Base-by-base conservation (phyloP, 2,888 invertebrate genomes). In the Pseudeuparius sepicola region DNA sequence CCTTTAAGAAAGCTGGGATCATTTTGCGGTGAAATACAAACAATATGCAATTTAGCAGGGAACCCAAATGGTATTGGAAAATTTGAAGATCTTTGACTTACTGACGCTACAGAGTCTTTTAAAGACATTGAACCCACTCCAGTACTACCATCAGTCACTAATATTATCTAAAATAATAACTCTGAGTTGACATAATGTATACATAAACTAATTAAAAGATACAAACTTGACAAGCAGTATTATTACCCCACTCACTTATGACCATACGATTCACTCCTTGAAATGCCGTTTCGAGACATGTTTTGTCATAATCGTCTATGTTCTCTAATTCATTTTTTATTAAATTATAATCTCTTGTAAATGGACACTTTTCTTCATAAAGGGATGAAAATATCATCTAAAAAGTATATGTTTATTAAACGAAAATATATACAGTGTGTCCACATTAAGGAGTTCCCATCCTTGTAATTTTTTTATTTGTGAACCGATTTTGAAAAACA, bases 231-330 rank as follows among this genome's bases (percentile, higher is more conserved):
- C 86, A 83, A 5, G 83, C 78, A 30, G 83, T 85, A 45, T 84
- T 79, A 40, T 78, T 79, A 4, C 92, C 92, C 94, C 94, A 96
- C 57, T 90, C 88, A 34, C 78, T 78, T 18, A 84, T 68, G 18
- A 93, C 74, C 31, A 88, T 66, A 50, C 78, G 78, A 52, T 79
- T 83, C 2, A 87, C 78, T 12, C 84, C 86, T 50, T 77, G 73
- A 2, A 94, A 65, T 29, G 85, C 85, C 4, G 75, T 71, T 53
- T 86, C 81, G 39, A 92, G 71, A 52, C 82, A 83, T 0, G 92
- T 86, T 59, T 87, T 87, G 55, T 93, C 93, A 51, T 78, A 81
- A 50, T 86, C 82, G 42, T 88, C 86, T 4, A 90, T 65, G 39
- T 74, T 76, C 41, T 75, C 73, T 2, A 93, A 61, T 46, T 84